Base-by-base conservation (phyloP, 2,797 vertebrate species). In the Acanthurus tractus region DNA sequence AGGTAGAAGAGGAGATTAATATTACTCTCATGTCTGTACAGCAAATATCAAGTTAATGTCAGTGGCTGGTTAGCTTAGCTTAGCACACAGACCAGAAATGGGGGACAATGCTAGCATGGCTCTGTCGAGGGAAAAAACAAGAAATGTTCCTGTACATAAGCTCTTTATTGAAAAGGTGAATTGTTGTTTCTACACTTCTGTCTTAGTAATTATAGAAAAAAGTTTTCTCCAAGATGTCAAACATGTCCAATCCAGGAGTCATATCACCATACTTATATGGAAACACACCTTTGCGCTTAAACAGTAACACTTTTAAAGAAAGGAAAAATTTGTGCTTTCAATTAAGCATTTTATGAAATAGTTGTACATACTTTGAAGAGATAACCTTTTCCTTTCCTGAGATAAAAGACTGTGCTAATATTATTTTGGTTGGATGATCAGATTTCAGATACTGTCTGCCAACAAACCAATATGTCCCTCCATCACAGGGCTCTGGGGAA, bases 361-460 rank as follows among this genome's bases (percentile, higher is more conserved):
- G 13, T 1, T 44, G 15, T 22, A 52, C 15, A 34, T 9, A 53
- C 17, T 65, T 25, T 57, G 14, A 73, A 59, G 54, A 40, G 2
- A 36, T 50, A 81, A 50, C 49, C 52, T 38, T 29, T 69, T 55
- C 11, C 17, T 54, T 52, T 68, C 49, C 20, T 66, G 38, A 42
- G 25, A 48, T 58, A 17, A 29, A 74, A 71, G 20, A 56, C 22
- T 55, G 45, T 75, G 42, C 62, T 82, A 17, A 46, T 57, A n/a
- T 15, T 34, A 57, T 78, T 76, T 65, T 66, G 20, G 55, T 12
- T 63, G 14, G 22, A 64, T 68, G 17, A 61, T 73, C 57, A 52
- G 1, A 73, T 81, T 70, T 64, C n/a, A 70, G 15, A 76, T 45
- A 34, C 20, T 42, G 63, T 61, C 36, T 76, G 61, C 63, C 7